Percentiles rank a stretch among this genome's conserved stretches.
These are phyloP conservation scores for Mugil cephalus DNA, from an alignment of 2,113 vertebrate genomes.

Conservation along the genomic window DNA sequence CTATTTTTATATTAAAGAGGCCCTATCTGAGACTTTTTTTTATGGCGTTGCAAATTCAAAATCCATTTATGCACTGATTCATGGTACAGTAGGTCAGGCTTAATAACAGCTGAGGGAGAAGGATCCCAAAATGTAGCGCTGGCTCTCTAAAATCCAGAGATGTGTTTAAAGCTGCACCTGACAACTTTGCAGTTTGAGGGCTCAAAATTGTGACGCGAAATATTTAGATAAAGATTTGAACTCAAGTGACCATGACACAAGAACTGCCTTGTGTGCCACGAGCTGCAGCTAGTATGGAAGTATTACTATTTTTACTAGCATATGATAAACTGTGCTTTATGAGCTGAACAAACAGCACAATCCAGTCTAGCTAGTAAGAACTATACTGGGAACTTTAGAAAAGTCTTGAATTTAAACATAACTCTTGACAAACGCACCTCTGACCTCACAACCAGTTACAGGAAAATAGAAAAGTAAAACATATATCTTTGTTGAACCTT, in stretches of 20 bases:
- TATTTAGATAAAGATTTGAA: no score
- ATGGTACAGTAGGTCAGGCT: neutral
- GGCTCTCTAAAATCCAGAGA: no score
- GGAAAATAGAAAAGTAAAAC: neutral
- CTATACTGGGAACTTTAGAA: neutral
- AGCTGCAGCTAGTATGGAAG: no score
- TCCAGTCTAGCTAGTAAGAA: neutral
- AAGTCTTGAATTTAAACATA: neutral
- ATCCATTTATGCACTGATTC: neutral
- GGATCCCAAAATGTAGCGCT: neutral
- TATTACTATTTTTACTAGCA: neutral
- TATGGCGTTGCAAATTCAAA: neutral
- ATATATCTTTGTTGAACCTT: neutral
- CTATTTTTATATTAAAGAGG: conserved; percentile 4
- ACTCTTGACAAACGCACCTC: neutral
- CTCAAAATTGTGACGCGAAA: no score
- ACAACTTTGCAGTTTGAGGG: no score
- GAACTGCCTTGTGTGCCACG: no score
- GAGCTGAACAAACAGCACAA: neutral
- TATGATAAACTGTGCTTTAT: neutral
- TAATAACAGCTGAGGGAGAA: neutral
- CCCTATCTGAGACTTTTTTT: neutral
- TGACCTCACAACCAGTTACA: neutral
- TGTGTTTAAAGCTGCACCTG: no score
- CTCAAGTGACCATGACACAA: no score